phyloP scores from a whole-genome alignment of 2,113 vertebrate genomes.

The Petroica traversi region DNA sequence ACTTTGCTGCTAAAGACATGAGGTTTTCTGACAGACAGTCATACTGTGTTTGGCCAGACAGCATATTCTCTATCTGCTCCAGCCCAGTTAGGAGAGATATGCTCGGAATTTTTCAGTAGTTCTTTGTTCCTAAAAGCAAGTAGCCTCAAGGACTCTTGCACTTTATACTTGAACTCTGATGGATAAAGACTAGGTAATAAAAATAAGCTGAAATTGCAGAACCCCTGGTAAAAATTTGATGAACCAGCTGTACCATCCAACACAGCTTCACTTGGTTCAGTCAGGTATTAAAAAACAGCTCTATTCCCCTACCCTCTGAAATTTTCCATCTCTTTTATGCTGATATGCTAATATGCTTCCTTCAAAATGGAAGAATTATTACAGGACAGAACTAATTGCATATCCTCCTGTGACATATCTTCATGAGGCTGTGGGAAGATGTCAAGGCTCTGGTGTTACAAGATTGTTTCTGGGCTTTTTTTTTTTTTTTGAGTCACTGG shows the following conservation, averaged over 20 bases:
- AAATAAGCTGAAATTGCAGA: conserved; percentile 9
- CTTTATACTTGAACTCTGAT: neutral
- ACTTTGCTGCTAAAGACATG: neutral
- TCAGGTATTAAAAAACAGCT: neutral
- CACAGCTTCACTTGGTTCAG: neutral
- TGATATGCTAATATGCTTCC: neutral
- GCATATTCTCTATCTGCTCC: neutral
- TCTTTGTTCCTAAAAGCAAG: conserved; percentile 32
- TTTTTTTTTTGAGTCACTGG: neutral
- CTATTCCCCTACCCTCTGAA: neutral
- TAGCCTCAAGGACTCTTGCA: conserved; percentile 2
- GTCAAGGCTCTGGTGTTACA: neutral
- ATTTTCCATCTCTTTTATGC: neutral
- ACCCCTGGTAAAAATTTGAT: conserved; percentile 20
- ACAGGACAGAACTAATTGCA: neutral
- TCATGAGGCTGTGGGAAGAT: neutral
- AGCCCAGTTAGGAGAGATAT: neutral
- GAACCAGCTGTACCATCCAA: neutral
- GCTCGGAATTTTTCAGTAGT: conserved; percentile 11
- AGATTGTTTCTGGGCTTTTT: neutral
- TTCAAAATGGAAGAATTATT: neutral
- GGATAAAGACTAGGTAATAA: conserved; percentile 7
- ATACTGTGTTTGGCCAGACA: conserved; percentile 11
- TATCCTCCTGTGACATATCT: neutral
- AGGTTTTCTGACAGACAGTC: conserved; percentile 27